A percentile compares a stretch with the other conserved stretches of the same genome.
phyloP scores from a whole-genome alignment of 2,113 vertebrate genomes.

The Lasiurus cinereus region DNA sequence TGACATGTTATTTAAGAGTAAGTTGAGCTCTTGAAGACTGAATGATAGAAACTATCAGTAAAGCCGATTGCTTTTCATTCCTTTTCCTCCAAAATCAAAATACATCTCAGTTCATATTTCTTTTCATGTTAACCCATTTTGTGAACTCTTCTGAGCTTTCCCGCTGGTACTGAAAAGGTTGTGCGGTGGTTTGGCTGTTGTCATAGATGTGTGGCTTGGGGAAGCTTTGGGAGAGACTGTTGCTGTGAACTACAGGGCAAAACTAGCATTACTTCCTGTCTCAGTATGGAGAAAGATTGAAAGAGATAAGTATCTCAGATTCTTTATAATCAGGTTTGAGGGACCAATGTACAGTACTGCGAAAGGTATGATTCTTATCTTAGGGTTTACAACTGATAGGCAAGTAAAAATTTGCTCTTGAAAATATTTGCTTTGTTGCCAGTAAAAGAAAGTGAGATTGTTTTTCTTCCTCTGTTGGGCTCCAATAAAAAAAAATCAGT shows the following conservation, averaged over 20 bases:
- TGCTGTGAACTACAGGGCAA: neutral
- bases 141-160: constrained; percentile 21
- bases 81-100: neutral
- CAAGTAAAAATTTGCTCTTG: neutral
- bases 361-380: neutral
- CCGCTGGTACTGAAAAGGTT: neutral
- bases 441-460: constrained; percentile 14
- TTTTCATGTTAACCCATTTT: neutral
- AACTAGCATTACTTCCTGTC: neutral
- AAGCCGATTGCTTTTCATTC: neutral
- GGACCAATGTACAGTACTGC: neutral
- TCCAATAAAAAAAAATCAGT: neutral
- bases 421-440: constrained; percentile 12
- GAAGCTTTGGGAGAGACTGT: neutral
- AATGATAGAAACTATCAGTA: neutral
- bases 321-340: neutral
- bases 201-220: neutral
- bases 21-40: neutral
- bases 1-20: neutral
- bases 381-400: neutral
- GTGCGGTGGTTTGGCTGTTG: neutral
- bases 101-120: neutral
- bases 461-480: neutral
- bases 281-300: neutral
- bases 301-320: neutral